Evolutionary conservation across 2,113 vertebrate genomes (phyloP), one percentile per base, ranked within the genome.

Genomic region (Mormyrus lacerda): DNA sequence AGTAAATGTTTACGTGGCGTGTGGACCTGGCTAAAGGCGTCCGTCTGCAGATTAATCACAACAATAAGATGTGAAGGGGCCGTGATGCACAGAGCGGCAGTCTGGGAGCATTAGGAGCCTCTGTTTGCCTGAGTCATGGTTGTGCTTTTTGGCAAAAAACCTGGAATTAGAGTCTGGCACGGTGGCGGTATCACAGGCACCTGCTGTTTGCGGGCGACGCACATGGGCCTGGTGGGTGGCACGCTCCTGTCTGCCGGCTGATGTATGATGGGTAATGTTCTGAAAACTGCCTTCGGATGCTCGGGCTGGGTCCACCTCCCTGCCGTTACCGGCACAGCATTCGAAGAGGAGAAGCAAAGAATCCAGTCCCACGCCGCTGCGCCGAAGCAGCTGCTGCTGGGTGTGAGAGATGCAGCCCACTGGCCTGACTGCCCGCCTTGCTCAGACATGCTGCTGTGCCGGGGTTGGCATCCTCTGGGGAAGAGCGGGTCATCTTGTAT

Each of bases 141-240:
- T 91, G 90, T 90, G 89, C 88, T 19, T 79, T 76, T 79, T 79
- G 73, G 92, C 89, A 90, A 47, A 89, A 87, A 61, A 91, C 45
- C 87, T 88, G 87, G 15, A 89, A 90, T 90, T 91, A 90, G 69
- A 39, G 15, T 42, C 73, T 79, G 35, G 73, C 73, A 42, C 19
- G 31, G 35, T 4, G 11, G 5, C 89, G 39, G 88, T 82, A 91
- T 90, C 88, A 87, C 50, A 55, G 13, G 15, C n/a, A 15, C 83
- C 83, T 50, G 83, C 44, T 5, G 45, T 19, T 87, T 27, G 48
- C 31, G 1, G 85, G 27, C 17, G 2, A 51, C 31, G 1, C 48
- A 39, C 47, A 39, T 39, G 50, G 85, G 50, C 50, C n/a, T 55
- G 27, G 50, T 27, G 24, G 82, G 45, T 42, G 35, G 39, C 21